These are phyloP conservation scores for Drosophila tsacasi DNA, from an alignment of 1,140 invertebrate genomes.

Conservation along the genomic window DNA sequence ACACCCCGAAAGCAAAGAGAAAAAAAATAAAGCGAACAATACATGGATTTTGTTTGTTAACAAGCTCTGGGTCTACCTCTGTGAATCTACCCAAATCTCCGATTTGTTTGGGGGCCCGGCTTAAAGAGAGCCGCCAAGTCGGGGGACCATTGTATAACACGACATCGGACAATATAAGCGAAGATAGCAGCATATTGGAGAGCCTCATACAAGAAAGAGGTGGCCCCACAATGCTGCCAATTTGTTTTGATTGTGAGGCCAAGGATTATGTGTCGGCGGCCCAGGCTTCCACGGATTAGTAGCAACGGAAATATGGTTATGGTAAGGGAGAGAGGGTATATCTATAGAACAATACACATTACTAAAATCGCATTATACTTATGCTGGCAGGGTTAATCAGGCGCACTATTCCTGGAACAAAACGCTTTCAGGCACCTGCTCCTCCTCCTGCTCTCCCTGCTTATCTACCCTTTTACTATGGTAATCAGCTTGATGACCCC, in stretches of 20 bases:
- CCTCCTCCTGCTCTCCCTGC: background rate
- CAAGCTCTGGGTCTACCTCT: slow-evolving; percentile 33
- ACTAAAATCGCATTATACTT: slow-evolving; percentile 31
- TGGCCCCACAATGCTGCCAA: slow-evolving; percentile 59
- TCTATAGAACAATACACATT: slow-evolving; percentile 2
- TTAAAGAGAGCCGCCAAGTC: slow-evolving; percentile 47
- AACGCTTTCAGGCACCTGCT: slow-evolving; percentile 33
- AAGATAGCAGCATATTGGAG: slow-evolving; percentile 41
- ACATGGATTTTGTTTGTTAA: slow-evolving; percentile 75
- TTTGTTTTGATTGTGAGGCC: slow-evolving; percentile 57
- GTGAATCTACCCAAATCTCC: slow-evolving; percentile 27
- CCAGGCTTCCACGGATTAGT: slow-evolving; percentile 26
- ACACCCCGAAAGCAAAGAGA: slow-evolving; percentile 21
- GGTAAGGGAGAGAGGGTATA: background rate
- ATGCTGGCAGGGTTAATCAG: slow-evolving; percentile 29
- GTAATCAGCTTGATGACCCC: slow-evolving; percentile 45
- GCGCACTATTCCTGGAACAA: slow-evolving; percentile 25
- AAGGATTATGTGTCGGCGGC: slow-evolving; percentile 44
- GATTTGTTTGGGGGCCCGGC: slow-evolving; percentile 67
- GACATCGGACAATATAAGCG: slow-evolving; percentile 46
- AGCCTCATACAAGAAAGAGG: slow-evolving; percentile 41
- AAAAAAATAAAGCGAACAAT: slow-evolving; percentile 60
- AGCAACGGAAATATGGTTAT: background rate
- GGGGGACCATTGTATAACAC: slow-evolving; percentile 51
- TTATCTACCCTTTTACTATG: slow-evolving; percentile 1